These are phyloP conservation scores for Cheirogaleus major DNA, from an alignment of 2,797 vertebrate species.

Conservation along the genomic window DNA sequence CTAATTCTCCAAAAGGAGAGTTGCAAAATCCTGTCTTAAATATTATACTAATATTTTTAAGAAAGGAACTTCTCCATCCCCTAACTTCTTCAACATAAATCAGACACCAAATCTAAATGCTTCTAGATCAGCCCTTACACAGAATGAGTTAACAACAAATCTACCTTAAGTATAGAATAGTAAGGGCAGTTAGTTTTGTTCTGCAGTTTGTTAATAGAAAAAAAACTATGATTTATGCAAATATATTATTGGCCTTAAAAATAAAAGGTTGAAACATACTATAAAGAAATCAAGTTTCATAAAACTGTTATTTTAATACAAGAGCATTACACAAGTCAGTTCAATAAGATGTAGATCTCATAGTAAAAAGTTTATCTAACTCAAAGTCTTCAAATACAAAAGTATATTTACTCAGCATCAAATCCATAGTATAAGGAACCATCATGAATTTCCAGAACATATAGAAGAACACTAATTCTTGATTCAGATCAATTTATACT, in stretches of 20 bases:
- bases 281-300: slow-evolving; percentile 39
- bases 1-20: neutral
- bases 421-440: neutral
- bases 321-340: neutral
- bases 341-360: slow-evolving; percentile 22
- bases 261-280: slow-evolving; percentile 29
- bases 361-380: neutral
- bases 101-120: neutral
- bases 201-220: slow-evolving; percentile 19
- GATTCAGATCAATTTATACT: slow-evolving; percentile 27
- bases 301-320: slow-evolving; percentile 54
- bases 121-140: neutral
- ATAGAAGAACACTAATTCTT: neutral
- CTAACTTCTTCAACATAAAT: neutral
- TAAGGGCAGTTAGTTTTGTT: slow-evolving; percentile 17
- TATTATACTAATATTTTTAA: neutral
- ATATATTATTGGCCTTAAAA: slow-evolving; percentile 53
- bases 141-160: neutral
- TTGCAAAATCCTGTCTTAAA: neutral
- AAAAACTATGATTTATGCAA: neutral
- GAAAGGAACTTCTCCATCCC: neutral
- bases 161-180: neutral
- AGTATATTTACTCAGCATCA: neutral
- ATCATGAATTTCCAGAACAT: neutral
- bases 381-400: slow-evolving; percentile 10